Evolutionary conservation across 1,140 invertebrate genomes (phyloP).

Genomic region (Liolophura sinensis): DNA sequence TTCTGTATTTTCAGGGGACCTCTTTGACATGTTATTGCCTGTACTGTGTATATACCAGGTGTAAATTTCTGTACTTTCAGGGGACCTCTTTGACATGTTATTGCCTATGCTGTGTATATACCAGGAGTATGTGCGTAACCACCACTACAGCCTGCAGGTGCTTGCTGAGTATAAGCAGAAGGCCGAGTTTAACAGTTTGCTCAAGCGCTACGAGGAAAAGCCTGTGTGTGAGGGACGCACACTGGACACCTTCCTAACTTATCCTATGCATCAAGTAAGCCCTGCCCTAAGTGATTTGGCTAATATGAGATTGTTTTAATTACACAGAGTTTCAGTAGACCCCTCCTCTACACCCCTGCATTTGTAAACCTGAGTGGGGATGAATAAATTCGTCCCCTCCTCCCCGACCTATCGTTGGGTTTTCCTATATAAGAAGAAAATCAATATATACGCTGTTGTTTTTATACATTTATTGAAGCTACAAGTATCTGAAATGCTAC

Average conservation of each 20-base stretch:
- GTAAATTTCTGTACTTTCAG: slow-evolving; percentile 61
- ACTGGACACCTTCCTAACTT: slow-evolving; percentile 88
- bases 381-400: not conserved
- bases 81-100: slow-evolving; percentile 92
- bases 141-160: slow-evolving; percentile 91
- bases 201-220: slow-evolving; percentile 84
- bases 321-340: not conserved
- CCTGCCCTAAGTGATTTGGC: not conserved
- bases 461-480: not conserved
- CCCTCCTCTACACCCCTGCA: too few species aligned
- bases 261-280: slow-evolving; percentile 92
- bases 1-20: too few species aligned
- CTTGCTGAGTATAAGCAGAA: slow-evolving; percentile 91
- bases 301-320: not conserved
- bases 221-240: slow-evolving; percentile 81
- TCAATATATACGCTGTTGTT: not conserved
- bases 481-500: too few species aligned
- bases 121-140: slow-evolving; percentile 92
- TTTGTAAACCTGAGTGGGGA: too few species aligned
- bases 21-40: too few species aligned
- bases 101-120: slow-evolving; percentile 93
- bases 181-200: slow-evolving; percentile 77
- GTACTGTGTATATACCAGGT: too few species aligned
- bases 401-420: too few species aligned
- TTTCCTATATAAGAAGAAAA: not conserved